Percentiles rank a stretch among this genome's conserved stretches.
Evolutionary conservation across 2,888 invertebrate species (phyloP).

Genomic region (Troglohyphantes excavatus): DNA sequence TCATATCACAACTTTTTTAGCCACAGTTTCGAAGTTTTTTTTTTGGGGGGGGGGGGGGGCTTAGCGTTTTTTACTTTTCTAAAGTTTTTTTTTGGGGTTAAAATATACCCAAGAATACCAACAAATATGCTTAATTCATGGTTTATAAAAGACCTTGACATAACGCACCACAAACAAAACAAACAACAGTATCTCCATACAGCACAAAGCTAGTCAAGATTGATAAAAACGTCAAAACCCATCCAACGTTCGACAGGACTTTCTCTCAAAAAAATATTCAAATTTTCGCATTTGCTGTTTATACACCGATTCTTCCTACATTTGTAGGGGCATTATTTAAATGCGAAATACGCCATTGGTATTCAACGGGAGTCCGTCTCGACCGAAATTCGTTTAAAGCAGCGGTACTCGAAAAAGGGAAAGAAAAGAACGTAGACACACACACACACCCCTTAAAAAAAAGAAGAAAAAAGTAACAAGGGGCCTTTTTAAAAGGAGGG

Average conservation of each 20-base stretch:
- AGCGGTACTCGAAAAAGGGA: conserved; percentile 20
- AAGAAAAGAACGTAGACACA: not conserved
- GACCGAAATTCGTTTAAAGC: conserved; percentile 63
- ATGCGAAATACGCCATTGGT: conserved; percentile 55
- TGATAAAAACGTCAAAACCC: not conserved
- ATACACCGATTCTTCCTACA: conserved; percentile 53
- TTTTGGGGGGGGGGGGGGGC: too few species aligned
- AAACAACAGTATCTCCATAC: not conserved
- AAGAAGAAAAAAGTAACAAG: conserved; percentile 19
- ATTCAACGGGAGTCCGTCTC: conserved; percentile 27
- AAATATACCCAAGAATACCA: not conserved
- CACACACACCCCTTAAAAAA: not conserved
- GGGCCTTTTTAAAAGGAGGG: not conserved
- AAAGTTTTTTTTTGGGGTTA: not conserved
- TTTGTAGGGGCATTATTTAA: conserved; percentile 63
- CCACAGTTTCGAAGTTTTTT: too few species aligned
- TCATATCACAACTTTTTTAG: too few species aligned
- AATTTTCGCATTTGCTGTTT: conserved; percentile 25
- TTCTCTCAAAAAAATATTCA: not conserved
- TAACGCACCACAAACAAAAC: not conserved
- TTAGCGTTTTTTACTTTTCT: too few species aligned
- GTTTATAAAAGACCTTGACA: not conserved
- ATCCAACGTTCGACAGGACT: not conserved
- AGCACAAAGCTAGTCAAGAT: not conserved
- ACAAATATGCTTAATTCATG: not conserved